Evolutionary conservation across 2,888 invertebrate species (phyloP), one percentile per base, ranked within the genome.

Genomic region (Lochmaea crataegi): DNA sequence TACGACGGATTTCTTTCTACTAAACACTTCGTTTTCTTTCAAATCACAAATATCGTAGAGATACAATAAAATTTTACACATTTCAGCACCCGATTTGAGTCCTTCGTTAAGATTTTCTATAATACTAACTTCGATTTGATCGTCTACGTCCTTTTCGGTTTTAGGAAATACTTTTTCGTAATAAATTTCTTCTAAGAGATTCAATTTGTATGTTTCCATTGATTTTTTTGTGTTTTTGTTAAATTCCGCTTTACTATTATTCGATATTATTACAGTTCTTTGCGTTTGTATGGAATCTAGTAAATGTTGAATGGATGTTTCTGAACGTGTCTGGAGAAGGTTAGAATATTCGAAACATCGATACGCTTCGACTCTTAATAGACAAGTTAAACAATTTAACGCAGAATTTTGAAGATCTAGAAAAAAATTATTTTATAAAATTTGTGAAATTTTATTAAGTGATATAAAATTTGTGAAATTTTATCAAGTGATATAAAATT

Each of bases 11-110:
- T 87, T 88, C 68, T 87, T 87, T 45, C 84, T 86, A 16, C 64
- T 75, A 14, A 74, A 71, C 7, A 83, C 82, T 65, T 84, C 84
- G 11, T 76, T 76, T 45, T 79, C 82, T 77, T 85, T 86, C 38
- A 86, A 81, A 76, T 83, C 86, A 51, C 86, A 84, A 10, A 88
- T 83, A 48, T 89, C 87, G 63, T 88, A 88, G 1, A 89, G 79
- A 63, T 87, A 83, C 14, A 89, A 78, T 32, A 90, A 81, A 64
- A 86, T 85, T 76, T 85, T 85, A 74, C 88, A 89, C 12, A 90
- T 82, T 78, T 88, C 87, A 0, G 86, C 86, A 0, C 89, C 89
- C 3, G 86, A 82, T 73, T 83, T 77, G 10, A 76, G 65, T n/a
- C 75, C 71, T 56, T 74, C 70, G 12, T 65, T 76, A 6, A 57